Evolutionary conservation across 2,888 invertebrate species (phyloP), one percentile per base, ranked within the genome.

Genomic region (Synanthedon vespiformis): DNA sequence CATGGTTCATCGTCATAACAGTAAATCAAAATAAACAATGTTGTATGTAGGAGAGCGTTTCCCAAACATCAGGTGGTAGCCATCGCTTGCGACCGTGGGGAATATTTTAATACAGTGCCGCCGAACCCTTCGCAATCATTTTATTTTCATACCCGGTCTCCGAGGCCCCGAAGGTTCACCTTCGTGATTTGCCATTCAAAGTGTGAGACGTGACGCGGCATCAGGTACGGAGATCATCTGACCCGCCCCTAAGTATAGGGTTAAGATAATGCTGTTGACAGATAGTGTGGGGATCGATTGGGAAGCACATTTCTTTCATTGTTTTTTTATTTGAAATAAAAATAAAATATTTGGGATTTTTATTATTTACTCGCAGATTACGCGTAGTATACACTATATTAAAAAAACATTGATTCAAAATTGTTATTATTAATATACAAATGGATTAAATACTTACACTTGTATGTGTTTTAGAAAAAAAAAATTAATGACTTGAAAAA

Each of bases 161-260:
- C 5, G 59, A 77, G 79, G 77, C 84, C 84, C 86, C 63, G 65
- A 82, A 80, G 86, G 85, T 81, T 77, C 74, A 79, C 82, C 82
- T 74, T 75, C 80, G 72, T 85, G 86, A 86, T 86, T 86, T 85
- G 81, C 75, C 81, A 86, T 86, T 86, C 86, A 86, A 77, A 82
- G 76, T 62, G 72, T 54, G 74, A 63, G 70, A 77, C 80, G 82
- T 80, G 81, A 74, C 76, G 67, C 58, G 70, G 74, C 78, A 77
- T 79, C 78, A 77, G 78, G 77, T 80, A 76, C 57, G 53, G 67
- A 72, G 73, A 72, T 77, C 66, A 69, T 58, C 55, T 65, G 68
- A 69, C 67, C 70, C 59, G 57, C 47, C 47, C 61, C 53, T 56
- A 63, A 58, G 66, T 65, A 59, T 69, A 53, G 75, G 79, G 77